phyloP scores from a whole-genome alignment of 2,113 vertebrate genomes.

The Gracilinanus agilis region DNA sequence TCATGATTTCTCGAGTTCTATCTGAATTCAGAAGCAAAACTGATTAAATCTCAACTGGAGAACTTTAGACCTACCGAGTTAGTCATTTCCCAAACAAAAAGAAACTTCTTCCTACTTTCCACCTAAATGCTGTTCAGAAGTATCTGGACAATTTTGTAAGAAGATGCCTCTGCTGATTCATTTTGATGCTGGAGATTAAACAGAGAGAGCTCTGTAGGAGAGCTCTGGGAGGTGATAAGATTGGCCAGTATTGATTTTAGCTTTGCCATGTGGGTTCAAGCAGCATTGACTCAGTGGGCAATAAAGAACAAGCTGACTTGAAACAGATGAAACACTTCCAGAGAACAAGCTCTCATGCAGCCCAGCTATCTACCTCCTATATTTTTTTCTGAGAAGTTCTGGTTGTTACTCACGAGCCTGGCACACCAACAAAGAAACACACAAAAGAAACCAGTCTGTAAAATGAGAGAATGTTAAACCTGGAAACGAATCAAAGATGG shows the following conservation, averaged over 20 bases:
- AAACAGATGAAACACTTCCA: conserved; percentile 24
- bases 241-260: conserved; percentile 43
- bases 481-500: conserved; percentile 44
- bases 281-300: neutral
- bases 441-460: neutral
- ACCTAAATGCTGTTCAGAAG: neutral
- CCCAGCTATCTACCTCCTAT: conserved; percentile 23
- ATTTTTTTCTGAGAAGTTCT: neutral
- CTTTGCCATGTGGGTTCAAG: neutral
- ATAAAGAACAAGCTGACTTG: neutral
- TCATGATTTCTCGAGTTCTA: neutral
- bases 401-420: neutral
- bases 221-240: conserved; percentile 12
- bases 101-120: neutral
- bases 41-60: neutral
- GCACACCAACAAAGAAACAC: conserved; percentile 42
- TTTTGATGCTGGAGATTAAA: conserved; percentile 38
- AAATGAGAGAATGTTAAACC: conserved; percentile 42
- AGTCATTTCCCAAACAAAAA: neutral
- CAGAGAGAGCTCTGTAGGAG: neutral
- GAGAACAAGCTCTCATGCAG: conserved; percentile 16
- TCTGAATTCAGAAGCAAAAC: neutral
- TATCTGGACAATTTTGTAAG: neutral
- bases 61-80: neutral
- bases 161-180: conserved; percentile 35